A percentile compares a stretch with the other conserved stretches of the same genome.
Conservation (phyloP, 2,113 vertebrate genomes). For the Xiphophorus couchianus region DNA sequence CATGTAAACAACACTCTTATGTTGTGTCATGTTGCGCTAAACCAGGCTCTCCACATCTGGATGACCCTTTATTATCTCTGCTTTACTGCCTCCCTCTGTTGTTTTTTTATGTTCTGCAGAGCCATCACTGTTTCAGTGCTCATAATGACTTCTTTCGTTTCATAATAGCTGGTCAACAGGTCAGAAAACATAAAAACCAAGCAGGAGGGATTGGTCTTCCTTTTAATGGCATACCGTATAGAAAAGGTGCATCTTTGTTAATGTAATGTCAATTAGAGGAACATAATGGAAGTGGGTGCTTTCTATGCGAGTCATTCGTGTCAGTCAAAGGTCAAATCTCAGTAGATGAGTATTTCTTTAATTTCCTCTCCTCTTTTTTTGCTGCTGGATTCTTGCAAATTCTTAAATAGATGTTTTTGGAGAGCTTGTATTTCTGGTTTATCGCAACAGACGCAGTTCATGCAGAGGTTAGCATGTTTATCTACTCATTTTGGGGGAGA, state of each 20-base stretch:
- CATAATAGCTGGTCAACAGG: constrained; percentile 8
- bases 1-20: constrained; percentile 35
- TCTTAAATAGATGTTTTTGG: constrained; percentile 17
- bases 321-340: constrained; percentile 50
- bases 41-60: constrained; percentile 9
- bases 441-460: constrained; percentile 40
- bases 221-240: background rate
- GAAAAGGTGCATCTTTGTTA: background rate
- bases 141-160: constrained; percentile 50
- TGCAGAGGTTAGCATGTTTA: constrained; percentile 34
- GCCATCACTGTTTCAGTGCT: constrained; percentile 12
- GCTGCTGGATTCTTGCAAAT: constrained; percentile 9
- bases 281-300: background rate
- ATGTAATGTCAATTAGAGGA: constrained; percentile 19
- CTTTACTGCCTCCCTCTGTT: constrained; percentile 29
- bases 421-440: constrained; percentile 15
- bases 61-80: constrained; percentile 33
- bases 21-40: constrained; percentile 19
- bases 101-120: constrained; percentile 6
- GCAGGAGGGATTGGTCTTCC: constrained; percentile 3
- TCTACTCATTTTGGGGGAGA: constrained; percentile 41
- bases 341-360: constrained; percentile 17
- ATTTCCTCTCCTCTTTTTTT: constrained; percentile 4
- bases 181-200: constrained; percentile 4
- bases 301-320: constrained; percentile 10